Evolutionary conservation across 1,140 invertebrate genomes (phyloP), one percentile per base, ranked within the genome.

Genomic region (Trachymyrmex cornetzi): DNA sequence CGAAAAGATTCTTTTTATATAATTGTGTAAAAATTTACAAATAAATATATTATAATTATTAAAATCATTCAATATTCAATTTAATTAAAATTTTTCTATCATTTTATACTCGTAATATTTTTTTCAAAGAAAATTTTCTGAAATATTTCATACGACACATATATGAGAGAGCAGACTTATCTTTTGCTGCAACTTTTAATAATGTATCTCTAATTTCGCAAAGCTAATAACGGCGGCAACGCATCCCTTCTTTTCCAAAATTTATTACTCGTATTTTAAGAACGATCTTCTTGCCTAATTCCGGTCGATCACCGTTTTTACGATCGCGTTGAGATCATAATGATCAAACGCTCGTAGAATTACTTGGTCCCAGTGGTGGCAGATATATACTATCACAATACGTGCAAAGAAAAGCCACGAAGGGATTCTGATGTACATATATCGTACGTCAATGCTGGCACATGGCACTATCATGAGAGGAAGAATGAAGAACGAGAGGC

Each of bases 391-490:
- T 77, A 53, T 87, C 66, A 71, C 82, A 66, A 89, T 59, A 59
- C 55, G 24, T 19, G 64, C 24, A 66, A 34, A 69, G 66, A 11
- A 67, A 77, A 57, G 81, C 53, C 81, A 72, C 66, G 82, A 81
- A 71, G 82, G 74, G 85, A 30, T 48, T 4, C 87, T 77, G 82
- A 89, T 86, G 77, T 89, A 61, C 19, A 9, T 27, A 86, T 88
- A 86, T 89, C 71, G 55, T 63, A 34, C 30, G 19, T 27, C 22
- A 38, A 59, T 27, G 48, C 16, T 72, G 69, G 22, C 12, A 19
- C 53, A 38, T 16, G 30, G 24, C 38, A 38, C 3, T 16, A 14
- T 6, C 3, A 19, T 4, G 16, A 64, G 22, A 27, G 27, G n/a
- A 27, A 63, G 53, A 44, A 48, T 6, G 14, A 22, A 57, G n/a